Base-by-base conservation (phyloP, 1,140 invertebrate genomes). In the Drosophila serrata region DNA sequence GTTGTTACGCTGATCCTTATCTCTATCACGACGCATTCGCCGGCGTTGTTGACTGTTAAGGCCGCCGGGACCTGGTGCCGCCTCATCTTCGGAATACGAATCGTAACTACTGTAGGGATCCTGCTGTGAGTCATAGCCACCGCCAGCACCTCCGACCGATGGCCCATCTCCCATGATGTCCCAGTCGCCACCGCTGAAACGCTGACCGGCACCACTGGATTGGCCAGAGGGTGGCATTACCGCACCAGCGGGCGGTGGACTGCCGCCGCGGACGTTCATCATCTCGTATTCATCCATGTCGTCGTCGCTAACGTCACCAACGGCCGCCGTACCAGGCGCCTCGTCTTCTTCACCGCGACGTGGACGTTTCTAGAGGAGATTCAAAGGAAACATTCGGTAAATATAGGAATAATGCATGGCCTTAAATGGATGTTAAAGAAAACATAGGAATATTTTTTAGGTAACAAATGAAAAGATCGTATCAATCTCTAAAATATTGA, bases 201-300 rank as follows among this genome's bases (percentile, higher is more conserved):
- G 72, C 12, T 65, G 76, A 13, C 61, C 67, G 19, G 35, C 6
- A 3, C 17, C 31, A 22, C 51, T 37, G 13, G 19, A 0, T 9
- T 35, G 51, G 31, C 29, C 6, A 3, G 35, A 19, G 19, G 61
- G 13, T 81, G 82, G 22, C 8, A 15, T 19, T 67, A 75, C 35
- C 75, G 82, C 37, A 19, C 68, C 61, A 86, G 91, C 51, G 86
- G 91, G 93, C 31, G 94, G 94, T 9, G 95, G 95, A 53, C 95
- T 95, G 35, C 95, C 96, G 51, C 96, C 96, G 42, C 96, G 94
- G 7, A 97, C 94, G 91, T 96, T 96, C 81, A 97, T 93, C 95
- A 96, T 95, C 88, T 97, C 96, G 78, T 95, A 95, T 81, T 97
- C 94, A n/a, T 92, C 91, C 72, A 87, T 68, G 9, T 92, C 91